A percentile compares a stretch with the other conserved stretches of the same genome.
Evolutionary conservation across 2,888 invertebrate species (phyloP).

Genomic region (Brenthis ino): DNA sequence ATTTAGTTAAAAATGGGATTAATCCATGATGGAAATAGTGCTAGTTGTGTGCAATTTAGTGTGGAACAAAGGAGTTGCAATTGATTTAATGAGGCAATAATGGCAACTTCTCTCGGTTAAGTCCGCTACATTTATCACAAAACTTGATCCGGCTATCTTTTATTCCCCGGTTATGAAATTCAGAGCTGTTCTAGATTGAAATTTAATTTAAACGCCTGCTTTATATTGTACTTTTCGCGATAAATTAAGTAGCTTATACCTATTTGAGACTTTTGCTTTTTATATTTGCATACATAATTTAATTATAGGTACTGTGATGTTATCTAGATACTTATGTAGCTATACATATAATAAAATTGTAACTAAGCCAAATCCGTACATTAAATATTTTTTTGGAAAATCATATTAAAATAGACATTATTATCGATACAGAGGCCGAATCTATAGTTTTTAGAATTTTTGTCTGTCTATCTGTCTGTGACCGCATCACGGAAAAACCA

Average conservation of each 20-base stretch:
- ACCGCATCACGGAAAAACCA: no score
- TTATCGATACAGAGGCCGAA: no score
- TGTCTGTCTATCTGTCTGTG: no score
- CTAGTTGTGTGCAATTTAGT: constrained; percentile 68
- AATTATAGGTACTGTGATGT: background rate
- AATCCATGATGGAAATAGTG: constrained; percentile 80
- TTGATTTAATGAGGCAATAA: constrained; percentile 54
- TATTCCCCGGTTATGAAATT: constrained; percentile 19
- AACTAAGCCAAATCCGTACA: no score
- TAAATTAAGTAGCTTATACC: background rate
- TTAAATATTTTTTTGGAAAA: no score
- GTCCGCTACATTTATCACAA: constrained; percentile 34
- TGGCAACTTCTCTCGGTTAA: constrained; percentile 36
- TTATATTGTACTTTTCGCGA: background rate
- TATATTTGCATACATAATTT: background rate
- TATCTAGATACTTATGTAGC: no score
- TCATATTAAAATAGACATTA: no score
- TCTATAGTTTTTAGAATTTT: no score
- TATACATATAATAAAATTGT: no score
- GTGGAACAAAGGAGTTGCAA: constrained; percentile 59
- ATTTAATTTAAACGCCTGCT: background rate
- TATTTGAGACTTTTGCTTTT: background rate
- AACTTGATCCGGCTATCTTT: constrained; percentile 27
- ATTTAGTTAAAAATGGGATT: constrained; percentile 81
- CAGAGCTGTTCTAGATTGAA: constrained; percentile 9